Evolutionary conservation across 2,113 vertebrate genomes (phyloP).

Genomic region (Cyrtonyx montezumae): DNA sequence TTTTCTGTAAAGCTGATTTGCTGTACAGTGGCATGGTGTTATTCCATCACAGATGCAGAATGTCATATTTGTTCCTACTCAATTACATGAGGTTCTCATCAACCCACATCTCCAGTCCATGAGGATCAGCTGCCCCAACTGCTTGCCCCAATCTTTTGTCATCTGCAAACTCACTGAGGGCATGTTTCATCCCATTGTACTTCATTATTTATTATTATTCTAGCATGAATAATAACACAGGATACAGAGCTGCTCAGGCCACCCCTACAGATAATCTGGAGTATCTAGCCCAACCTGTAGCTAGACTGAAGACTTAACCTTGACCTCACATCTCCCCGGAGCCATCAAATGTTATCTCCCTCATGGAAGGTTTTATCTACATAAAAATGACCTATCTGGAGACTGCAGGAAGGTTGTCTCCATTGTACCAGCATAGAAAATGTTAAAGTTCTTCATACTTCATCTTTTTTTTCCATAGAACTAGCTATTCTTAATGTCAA

Average conservation of each 20-base stretch:
- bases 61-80: neutral
- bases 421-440: neutral
- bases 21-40: neutral
- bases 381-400: neutral
- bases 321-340: neutral
- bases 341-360: neutral
- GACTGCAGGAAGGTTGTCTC: neutral
- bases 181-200: fast-evolving
- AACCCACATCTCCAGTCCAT: neutral
- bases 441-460: neutral
- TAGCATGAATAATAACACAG: neutral
- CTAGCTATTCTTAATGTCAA: neutral
- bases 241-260: neutral
- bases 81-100: neutral
- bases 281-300: too few species aligned
- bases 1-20: neutral
- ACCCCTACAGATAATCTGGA: neutral
- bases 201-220: too few species aligned
- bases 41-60: neutral
- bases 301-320: neutral
- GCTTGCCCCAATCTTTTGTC: neutral
- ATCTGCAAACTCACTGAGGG: neutral
- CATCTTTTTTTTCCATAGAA: neutral
- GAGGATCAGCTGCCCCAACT: neutral
- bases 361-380: neutral